Evolutionary conservation across 2,797 vertebrate genomes (phyloP).

Genomic region (Silurus aristotelis): DNA sequence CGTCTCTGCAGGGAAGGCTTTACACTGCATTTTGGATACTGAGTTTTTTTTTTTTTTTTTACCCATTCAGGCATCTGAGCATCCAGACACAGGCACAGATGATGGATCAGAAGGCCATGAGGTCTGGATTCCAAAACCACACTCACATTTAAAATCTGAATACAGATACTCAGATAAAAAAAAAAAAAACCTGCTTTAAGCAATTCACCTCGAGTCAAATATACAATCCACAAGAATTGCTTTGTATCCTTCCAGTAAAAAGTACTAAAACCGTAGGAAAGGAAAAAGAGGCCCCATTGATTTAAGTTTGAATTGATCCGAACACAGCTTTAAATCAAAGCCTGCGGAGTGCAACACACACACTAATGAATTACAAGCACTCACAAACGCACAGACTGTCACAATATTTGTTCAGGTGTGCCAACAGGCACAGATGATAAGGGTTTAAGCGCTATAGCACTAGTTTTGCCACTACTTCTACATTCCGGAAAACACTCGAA

Average conservation of each 20-base stretch:
- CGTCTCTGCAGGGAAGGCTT: not conserved
- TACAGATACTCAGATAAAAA: not conserved
- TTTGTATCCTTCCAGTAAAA: not conserved
- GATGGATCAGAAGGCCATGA: not conserved
- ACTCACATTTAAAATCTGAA: not conserved
- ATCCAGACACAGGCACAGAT: not conserved
- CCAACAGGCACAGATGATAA: constrained; percentile 21
- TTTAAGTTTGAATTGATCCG: not conserved
- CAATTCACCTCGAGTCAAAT: not conserved
- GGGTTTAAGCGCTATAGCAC: not conserved
- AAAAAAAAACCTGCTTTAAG: not conserved
- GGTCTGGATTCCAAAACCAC: not conserved
- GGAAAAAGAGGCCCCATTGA: not conserved
- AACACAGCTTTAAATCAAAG: constrained; percentile 3
- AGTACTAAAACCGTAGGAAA: not conserved
- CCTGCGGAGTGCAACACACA: not conserved
- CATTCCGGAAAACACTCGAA: not conserved
- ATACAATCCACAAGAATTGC: not conserved
- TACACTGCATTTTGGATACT: not conserved
- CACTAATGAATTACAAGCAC: constrained; percentile 6
- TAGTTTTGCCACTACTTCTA: constrained; percentile 25
- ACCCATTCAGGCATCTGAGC: not conserved
- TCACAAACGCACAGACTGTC: constrained; percentile 20
- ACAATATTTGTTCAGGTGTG: constrained; percentile 26
- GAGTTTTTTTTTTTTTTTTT: not conserved